phyloP scores from a whole-genome alignment of 2,888 invertebrate species.

The Noctua fimbriata region DNA sequence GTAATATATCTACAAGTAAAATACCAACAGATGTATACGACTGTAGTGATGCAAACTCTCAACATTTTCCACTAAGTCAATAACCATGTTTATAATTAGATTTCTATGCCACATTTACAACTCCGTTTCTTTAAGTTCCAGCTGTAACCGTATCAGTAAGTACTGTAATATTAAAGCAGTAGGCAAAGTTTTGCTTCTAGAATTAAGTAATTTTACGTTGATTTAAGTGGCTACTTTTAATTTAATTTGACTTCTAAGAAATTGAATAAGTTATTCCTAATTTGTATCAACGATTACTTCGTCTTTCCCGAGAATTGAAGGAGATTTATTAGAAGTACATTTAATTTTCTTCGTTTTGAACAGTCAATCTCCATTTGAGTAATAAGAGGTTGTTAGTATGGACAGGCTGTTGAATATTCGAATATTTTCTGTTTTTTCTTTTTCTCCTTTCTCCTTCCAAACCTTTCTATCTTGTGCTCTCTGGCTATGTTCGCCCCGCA shows the following conservation, averaged over 20 bases:
- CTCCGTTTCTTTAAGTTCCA: background rate
- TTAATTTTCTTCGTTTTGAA: background rate
- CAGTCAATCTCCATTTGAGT: background rate
- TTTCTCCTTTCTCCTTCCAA: background rate
- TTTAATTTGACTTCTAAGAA: constrained; percentile 37
- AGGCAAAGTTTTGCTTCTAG: constrained; percentile 33
- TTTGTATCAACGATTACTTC: constrained; percentile 22
- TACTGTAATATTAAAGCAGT: constrained; percentile 26
- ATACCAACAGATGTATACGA: constrained; percentile 15
- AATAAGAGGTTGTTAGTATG: background rate
- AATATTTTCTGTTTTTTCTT: background rate
- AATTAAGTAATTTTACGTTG: constrained; percentile 38
- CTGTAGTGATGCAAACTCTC: background rate
- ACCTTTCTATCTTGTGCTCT: background rate
- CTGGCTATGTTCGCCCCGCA: background rate
- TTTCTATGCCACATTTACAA: background rate
- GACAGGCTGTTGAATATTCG: background rate
- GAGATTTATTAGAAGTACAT: background rate
- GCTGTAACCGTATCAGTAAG: background rate
- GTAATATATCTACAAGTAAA: background rate
- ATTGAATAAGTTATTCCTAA: constrained; percentile 51
- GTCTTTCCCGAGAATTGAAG: background rate
- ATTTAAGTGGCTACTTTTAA: constrained; percentile 44
- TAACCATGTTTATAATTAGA: background rate
- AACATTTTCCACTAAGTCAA: background rate